These are phyloP conservation scores for Sphaerophoria rueppellii DNA, from an alignment of 2,888 invertebrate species.

Conservation along the genomic window DNA sequence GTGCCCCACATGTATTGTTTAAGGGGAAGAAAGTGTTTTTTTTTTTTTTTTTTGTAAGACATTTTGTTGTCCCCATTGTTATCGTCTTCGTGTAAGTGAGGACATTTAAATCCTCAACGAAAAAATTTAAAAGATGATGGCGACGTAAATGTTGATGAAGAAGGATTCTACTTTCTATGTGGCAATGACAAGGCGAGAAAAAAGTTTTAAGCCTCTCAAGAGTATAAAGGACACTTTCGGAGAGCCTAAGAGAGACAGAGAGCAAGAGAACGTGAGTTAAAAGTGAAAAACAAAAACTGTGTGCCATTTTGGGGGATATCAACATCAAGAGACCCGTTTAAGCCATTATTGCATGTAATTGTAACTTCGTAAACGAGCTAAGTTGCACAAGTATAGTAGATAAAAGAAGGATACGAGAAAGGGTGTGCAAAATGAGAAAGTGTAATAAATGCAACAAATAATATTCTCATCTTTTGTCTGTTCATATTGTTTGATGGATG, in stretches of 20 bases:
- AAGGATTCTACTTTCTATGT: neutral
- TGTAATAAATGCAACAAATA: slow-evolving; percentile 60
- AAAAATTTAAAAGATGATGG: slow-evolving; percentile 45
- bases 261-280: slow-evolving; percentile 3
- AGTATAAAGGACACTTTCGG: slow-evolving; percentile 43
- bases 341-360: neutral
- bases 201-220: slow-evolving; percentile 51
- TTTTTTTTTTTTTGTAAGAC: slow-evolving; percentile 22
- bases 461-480: slow-evolving; percentile 28
- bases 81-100: neutral
- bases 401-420: slow-evolving; percentile 21
- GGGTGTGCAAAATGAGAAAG: slow-evolving; percentile 62
- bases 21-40: slow-evolving; percentile 14
- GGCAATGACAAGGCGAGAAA: slow-evolving; percentile 20
- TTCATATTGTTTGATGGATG: neutral
- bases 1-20: slow-evolving; percentile 36
- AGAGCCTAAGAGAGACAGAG: slow-evolving; percentile 11
- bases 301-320: slow-evolving; percentile 26
- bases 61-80: slow-evolving; percentile 5
- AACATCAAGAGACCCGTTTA: slow-evolving; percentile 25
- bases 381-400: too few species aligned
- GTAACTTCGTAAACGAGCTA: slow-evolving; percentile 14
- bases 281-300: slow-evolving; percentile 4
- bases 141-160: slow-evolving; percentile 27
- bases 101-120: slow-evolving; percentile 62